A percentile compares a stretch with the other conserved stretches of the same genome.
phyloP scores from a whole-genome alignment of 1,140 invertebrate genomes.

The Harpegnathos saltator region DNA sequence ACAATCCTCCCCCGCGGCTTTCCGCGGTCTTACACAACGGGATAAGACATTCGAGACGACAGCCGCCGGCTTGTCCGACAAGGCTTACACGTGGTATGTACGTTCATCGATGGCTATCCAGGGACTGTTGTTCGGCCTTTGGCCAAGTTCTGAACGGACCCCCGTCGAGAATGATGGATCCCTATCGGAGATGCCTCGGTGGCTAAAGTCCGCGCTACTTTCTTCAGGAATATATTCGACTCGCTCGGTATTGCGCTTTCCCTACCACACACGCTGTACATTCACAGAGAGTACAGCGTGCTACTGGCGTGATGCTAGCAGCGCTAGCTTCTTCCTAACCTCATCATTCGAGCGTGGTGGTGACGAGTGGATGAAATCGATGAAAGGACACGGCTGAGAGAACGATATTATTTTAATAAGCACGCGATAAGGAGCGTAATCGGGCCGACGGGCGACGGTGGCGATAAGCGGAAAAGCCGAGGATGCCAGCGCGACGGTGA shows the following conservation, averaged over 20 bases:
- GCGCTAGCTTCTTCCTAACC: no score
- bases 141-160: slow-evolving; percentile 16
- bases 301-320: no score
- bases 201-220: slow-evolving; percentile 33
- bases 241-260: neutral
- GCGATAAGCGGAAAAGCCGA: slow-evolving; percentile 39
- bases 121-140: neutral
- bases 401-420: slow-evolving; percentile 7
- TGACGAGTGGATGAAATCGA: no score
- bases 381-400: neutral
- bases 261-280: no score
- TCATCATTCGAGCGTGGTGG: no score
- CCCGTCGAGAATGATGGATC: slow-evolving; percentile 65
- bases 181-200: slow-evolving; percentile 54
- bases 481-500: slow-evolving; percentile 26
- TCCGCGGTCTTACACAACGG: slow-evolving; percentile 3
- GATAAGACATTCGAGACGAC: slow-evolving; percentile 56
- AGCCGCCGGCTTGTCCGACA: slow-evolving; percentile 46
- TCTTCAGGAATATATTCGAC: neutral
- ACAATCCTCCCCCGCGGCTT: neutral
- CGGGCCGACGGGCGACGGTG: neutral
- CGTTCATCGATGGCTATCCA: slow-evolving; percentile 23
- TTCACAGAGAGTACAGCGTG: no score
- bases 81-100: slow-evolving; percentile 23
- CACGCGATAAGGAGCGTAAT: neutral